phyloP scores from a whole-genome alignment of 2,113 vertebrate species.

The Pangasianodon hypophthalmus region DNA sequence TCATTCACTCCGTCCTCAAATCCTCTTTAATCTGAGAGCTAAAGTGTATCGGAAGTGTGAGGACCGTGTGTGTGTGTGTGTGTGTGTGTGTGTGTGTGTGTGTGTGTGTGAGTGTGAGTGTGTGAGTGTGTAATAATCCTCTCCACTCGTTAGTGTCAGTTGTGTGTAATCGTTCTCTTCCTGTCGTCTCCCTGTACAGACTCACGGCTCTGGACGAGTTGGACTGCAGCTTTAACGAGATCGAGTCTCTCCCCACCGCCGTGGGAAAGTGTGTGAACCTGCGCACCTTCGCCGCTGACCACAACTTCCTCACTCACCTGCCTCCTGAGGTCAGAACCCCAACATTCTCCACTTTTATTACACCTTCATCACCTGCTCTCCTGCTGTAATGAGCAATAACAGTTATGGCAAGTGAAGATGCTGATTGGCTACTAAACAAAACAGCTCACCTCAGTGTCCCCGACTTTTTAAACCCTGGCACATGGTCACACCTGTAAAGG shows the following conservation, averaged over 20 bases:
- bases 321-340: slow-evolving; percentile 70
- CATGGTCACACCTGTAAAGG: not conserved
- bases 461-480: not conserved
- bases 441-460: not conserved
- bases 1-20: not conserved
- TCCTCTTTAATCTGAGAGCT: not conserved
- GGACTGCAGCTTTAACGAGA: slow-evolving; percentile 98
- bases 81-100: not conserved
- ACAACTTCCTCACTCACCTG: slow-evolving; percentile 90
- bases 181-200: slow-evolving; percentile 62
- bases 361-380: not conserved
- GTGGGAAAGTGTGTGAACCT: slow-evolving; percentile 86
- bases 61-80: not conserved
- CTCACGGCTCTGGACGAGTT: slow-evolving; percentile 87
- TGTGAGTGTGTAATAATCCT: not conserved
- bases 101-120: not conserved
- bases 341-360: not conserved
- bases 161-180: not conserved
- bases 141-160: not conserved
- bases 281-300: slow-evolving; percentile 95
- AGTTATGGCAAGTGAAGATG: not conserved
- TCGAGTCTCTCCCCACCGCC: slow-evolving; percentile 89
- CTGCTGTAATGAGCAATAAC: not conserved
- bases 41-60: not conserved
- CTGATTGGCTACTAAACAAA: not conserved